A percentile compares a stretch with the other conserved stretches of the same genome.
Evolutionary conservation across 2,113 vertebrate species (phyloP).

Genomic region (Bubo bubo): DNA sequence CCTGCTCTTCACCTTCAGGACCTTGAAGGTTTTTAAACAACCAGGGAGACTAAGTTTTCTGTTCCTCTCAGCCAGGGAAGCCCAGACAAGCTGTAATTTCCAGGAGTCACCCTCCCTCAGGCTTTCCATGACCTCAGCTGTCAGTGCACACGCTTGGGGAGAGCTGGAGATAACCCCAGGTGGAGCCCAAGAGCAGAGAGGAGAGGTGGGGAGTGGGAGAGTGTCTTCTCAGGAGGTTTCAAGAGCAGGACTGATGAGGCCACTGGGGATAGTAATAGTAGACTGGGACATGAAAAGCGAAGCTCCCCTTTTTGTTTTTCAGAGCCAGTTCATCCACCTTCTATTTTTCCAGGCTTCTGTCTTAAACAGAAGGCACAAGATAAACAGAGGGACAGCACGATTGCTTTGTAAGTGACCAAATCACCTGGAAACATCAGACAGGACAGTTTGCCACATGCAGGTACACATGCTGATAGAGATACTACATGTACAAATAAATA

Average conservation of each 20-base stretch:
- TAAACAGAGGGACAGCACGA: not conserved
- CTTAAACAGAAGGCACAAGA: not conserved
- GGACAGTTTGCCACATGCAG: not conserved
- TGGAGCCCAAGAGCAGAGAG: not conserved
- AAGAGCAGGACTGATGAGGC: not conserved
- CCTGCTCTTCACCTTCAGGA: not conserved
- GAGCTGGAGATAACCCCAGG: not conserved
- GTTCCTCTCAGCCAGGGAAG: not conserved
- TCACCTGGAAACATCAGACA: not conserved
- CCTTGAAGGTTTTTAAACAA: not conserved
- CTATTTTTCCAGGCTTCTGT: not conserved
- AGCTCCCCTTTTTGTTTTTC: not conserved
- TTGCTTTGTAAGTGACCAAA: not conserved
- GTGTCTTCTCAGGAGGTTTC: not conserved
- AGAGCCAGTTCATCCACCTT: not conserved
- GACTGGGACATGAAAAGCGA: not conserved
- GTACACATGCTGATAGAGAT: not conserved
- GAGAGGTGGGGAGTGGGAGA: not conserved
- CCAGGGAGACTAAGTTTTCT: not conserved
- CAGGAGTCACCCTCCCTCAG: not conserved
- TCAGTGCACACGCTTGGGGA: fast-evolving
- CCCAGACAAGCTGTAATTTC: not conserved
- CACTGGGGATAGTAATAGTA: not conserved
- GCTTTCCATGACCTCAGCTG: not conserved
- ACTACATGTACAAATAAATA: not conserved